Evolutionary conservation across 1,140 invertebrate genomes (phyloP).

Genomic region (Megalonaias nervosa): DNA sequence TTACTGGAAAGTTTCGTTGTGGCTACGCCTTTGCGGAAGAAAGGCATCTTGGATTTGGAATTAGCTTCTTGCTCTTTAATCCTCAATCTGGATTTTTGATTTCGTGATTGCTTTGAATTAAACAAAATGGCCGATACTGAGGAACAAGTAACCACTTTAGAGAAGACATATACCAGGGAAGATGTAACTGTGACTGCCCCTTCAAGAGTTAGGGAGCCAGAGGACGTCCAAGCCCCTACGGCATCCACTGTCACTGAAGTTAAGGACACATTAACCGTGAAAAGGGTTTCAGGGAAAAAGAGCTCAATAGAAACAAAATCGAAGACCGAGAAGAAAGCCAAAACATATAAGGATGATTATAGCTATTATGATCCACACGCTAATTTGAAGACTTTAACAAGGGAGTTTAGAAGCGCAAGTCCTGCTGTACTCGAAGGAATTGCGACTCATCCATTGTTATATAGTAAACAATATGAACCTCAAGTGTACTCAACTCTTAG

Average conservation of each 20-base stretch:
- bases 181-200: slow-evolving; percentile 4
- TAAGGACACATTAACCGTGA: not conserved
- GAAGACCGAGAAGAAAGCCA: too few species aligned
- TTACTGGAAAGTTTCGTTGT: not conserved
- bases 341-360: too few species aligned
- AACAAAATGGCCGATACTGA: slow-evolving; percentile 11
- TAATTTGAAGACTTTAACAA: slow-evolving; percentile 4
- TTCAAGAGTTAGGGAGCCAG: slow-evolving; percentile 2
- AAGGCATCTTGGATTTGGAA: too few species aligned
- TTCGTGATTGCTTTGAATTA: slow-evolving; percentile 2
- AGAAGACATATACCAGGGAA: slow-evolving; percentile 8
- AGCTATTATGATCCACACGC: too few species aligned
- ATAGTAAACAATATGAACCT: slow-evolving; percentile 51
- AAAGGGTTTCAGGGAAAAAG: too few species aligned
- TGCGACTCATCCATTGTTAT: slow-evolving; percentile 58
- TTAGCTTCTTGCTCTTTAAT: not conserved
- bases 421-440: slow-evolving; percentile 63
- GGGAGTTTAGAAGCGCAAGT: slow-evolving; percentile 59
- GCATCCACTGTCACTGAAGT: slow-evolving; percentile 29
- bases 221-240: slow-evolving; percentile 13
- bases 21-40: not conserved
- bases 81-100: slow-evolving; percentile 6
- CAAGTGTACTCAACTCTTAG: slow-evolving; percentile 50
- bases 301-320: too few species aligned
- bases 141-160: slow-evolving; percentile 3